Evolutionary conservation across 1,140 invertebrate genomes (phyloP), one percentile per base, ranked within the genome.

Genomic region (Caenorhabditis tropicalis): DNA sequence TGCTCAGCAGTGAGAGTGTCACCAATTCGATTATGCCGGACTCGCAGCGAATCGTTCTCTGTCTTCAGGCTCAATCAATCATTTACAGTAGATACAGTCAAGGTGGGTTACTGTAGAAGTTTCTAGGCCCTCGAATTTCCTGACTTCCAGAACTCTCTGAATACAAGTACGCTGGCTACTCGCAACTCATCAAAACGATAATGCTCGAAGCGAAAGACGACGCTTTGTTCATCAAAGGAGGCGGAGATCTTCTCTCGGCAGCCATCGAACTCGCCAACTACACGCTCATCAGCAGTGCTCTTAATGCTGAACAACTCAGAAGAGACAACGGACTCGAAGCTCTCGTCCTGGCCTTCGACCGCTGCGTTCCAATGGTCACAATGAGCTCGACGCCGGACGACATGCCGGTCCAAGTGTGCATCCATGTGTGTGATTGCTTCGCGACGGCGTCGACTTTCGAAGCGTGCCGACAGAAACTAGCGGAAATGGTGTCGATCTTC

Each of bases 81-180:
- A 93, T 99, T 1, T 99, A 90, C 81, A 88, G 84, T 36, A 31
- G 89, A 36, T 83, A 90, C 70, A 84, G 81, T 60, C 48, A 88
- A 88, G 88, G 88, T 89, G 31, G 15, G n/a, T n/a, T n/a, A n/a
- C n/a, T n/a, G n/a, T n/a, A n/a, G n/a, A n/a, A n/a, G n/a, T n/a
- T n/a, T n/a, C n/a, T n/a, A n/a, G n/a, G n/a, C n/a, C n/a, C n/a
- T n/a, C n/a, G n/a, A n/a, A n/a, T n/a, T n/a, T n/a, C n/a, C n/a
- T n/a, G n/a, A 60, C 60, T 92, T 84, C 88, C 88, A 96, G 96
- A 96, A 86, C 92, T 99, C 43, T 94, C 95, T 84, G 96, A 96
- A 4, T 99, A 98, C 92, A 99, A 99, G 92, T 99, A 99, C 92
- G 96, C 98, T 70, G 98, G 98, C 5, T 99, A 99, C 93, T 95